A percentile compares a stretch with the other conserved stretches of the same genome.
phyloP scores from a whole-genome alignment of 1,140 invertebrate species.

The Colletes latitarsis region DNA sequence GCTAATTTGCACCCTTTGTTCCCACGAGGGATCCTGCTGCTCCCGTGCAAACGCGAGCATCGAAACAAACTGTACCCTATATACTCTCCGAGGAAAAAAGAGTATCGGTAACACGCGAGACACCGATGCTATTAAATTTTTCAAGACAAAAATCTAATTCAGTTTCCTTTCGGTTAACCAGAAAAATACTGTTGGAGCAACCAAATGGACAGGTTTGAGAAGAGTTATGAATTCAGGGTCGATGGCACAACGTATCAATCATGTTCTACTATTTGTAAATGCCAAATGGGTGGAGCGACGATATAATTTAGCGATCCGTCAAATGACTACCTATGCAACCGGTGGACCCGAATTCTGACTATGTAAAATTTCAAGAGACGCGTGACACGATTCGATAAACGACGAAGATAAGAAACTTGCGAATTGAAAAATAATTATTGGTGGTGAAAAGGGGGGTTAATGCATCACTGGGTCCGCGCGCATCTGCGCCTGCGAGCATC shows the following conservation, averaged over 20 bases:
- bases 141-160: too few relatives aligned
- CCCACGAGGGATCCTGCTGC: background rate
- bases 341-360: background rate
- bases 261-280: too few relatives aligned
- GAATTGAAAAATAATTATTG: background rate
- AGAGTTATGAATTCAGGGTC: too few relatives aligned
- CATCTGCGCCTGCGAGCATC: slow-evolving; percentile 25
- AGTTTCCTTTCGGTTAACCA: too few relatives aligned
- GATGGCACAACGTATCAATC: too few relatives aligned
- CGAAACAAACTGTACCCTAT: background rate
- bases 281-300: too few relatives aligned
- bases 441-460: background rate
- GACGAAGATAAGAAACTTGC: background rate
- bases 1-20: background rate
- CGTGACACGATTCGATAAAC: background rate
- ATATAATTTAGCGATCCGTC: background rate
- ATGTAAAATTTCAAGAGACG: background rate
- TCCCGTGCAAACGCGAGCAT: background rate
- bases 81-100: too few relatives aligned
- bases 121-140: too few relatives aligned
- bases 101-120: too few relatives aligned
- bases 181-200: too few relatives aligned
- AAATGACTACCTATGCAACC: background rate
- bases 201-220: too few relatives aligned
- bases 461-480: slow-evolving; percentile 17